Percentiles rank a stretch among this genome's conserved stretches.
phyloP scores from a whole-genome alignment of 2,888 invertebrate genomes.

The Ophonus ardosiacus region DNA sequence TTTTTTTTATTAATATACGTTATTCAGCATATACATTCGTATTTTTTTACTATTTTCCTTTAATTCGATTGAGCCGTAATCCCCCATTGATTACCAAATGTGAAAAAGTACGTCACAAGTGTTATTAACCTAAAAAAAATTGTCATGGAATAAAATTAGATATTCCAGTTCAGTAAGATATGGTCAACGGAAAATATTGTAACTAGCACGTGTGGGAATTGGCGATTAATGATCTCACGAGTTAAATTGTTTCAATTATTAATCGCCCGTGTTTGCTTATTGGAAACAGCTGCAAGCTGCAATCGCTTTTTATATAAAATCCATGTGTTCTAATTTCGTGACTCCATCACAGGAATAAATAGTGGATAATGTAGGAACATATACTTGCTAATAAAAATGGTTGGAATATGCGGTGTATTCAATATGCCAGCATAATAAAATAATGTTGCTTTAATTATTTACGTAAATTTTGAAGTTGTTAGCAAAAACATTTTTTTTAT shows the following conservation, averaged over 20 bases:
- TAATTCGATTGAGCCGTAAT: too few relatives aligned
- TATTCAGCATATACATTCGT: too few relatives aligned
- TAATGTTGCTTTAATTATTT: not conserved
- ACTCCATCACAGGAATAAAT: not conserved
- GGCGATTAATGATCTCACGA: too few relatives aligned
- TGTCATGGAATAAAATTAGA: too few relatives aligned
- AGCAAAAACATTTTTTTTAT: not conserved
- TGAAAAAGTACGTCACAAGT: too few relatives aligned
- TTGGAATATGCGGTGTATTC: not conserved
- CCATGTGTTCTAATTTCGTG: not conserved
- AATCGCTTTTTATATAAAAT: not conserved
- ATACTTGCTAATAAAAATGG: not conserved
- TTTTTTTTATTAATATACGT: too few relatives aligned
- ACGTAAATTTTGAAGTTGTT: not conserved
- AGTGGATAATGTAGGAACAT: not conserved
- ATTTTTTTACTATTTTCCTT: too few relatives aligned
- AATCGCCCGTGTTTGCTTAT: not conserved
- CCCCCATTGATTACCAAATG: too few relatives aligned
- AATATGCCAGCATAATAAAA: not conserved
- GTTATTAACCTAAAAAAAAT: too few relatives aligned
- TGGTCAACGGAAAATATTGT: too few relatives aligned
- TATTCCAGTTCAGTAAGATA: too few relatives aligned
- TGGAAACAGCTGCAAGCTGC: not conserved
- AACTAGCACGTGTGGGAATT: too few relatives aligned
- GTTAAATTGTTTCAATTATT: not conserved